Evolutionary conservation across 2,113 vertebrate genomes (phyloP), one percentile per base, ranked within the genome.

Genomic region (Pleuronectes platessa): DNA sequence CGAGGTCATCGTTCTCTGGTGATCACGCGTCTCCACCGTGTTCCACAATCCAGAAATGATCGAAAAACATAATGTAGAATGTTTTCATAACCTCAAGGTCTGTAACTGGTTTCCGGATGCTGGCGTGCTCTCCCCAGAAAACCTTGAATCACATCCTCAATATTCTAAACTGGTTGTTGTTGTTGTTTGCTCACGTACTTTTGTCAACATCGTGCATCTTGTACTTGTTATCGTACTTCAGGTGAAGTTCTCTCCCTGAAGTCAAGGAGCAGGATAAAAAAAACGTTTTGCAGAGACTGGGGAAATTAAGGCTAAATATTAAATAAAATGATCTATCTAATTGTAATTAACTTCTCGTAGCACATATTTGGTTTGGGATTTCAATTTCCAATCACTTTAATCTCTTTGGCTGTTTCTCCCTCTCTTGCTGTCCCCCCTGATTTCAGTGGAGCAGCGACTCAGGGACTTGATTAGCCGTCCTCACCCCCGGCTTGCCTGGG

Each of bases 261-360:
- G 61, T 79, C 60, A 79, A 60, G 53, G 61, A 40, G 27, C 55
- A 24, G 18, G 14, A 31, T 27, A 11, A 86, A 82, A 64, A 26
- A 5, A 45, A n/a, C n/a, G n/a, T n/a, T 5, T 40, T 12, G 42
- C 24, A 35, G 26, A 60, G 69, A 58, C 64, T 11, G 17, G 70
- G 77, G 79, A 89, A 81, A 78, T 87, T n/a, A 89, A 74, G 47
- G 17, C 61, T 37, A 71, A 59, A 83, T 71, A 27, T 60, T 67
- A 21, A 87, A 83, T 74, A 68, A 74, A 85, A 73, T 79, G 49
- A 91, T 86, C 53, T 66, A 78, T 88, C 83, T 86, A 68, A 83
- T 67, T 77, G 67, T 89, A 86, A 94, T 94, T 91, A 91, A 85
- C 78, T 89, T 89, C 81, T 85, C 76, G 90, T 81, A 73, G 83